These are phyloP conservation scores for Melierax canorus DNA, from an alignment of 2,113 vertebrate genomes.

Conservation along the genomic window DNA sequence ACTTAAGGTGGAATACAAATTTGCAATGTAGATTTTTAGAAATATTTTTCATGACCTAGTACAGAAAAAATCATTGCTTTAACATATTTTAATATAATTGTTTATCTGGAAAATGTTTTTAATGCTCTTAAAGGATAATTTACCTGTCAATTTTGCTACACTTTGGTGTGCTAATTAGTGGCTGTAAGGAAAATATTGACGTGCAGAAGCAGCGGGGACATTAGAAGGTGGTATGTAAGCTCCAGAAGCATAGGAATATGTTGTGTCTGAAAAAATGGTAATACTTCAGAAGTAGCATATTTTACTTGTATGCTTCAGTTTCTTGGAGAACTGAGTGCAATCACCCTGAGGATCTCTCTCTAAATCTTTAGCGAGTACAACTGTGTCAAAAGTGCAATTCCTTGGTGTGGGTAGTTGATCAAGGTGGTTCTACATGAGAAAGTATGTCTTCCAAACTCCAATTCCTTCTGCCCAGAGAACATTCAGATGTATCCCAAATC, in stretches of 20 bases:
- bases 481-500: too few relatives aligned
- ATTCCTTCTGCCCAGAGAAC: too few relatives aligned
- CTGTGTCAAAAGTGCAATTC: not conserved
- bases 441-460: too few relatives aligned
- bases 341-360: not conserved
- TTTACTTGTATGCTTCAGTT: not conserved
- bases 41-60: slow-evolving; percentile 51
- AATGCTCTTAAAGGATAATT: slow-evolving; percentile 74
- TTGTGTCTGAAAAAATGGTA: not conserved
- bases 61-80: slow-evolving; percentile 34
- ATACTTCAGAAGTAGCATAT: not conserved
- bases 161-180: slow-evolving; percentile 72
- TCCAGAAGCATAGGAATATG: not conserved
- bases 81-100: slow-evolving; percentile 55
- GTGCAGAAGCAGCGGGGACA: not conserved
- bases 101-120: slow-evolving; percentile 64
- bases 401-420: not conserved
- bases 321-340: not conserved
- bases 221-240: not conserved
- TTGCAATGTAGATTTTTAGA: slow-evolving; percentile 41
- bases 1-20: slow-evolving; percentile 38
- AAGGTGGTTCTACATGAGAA: not conserved
- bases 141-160: slow-evolving; percentile 64
- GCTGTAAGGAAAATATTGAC: slow-evolving; percentile 69
- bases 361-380: not conserved